Base-by-base conservation (phyloP, 2,797 vertebrate genomes). In the Dallia pectoralis region DNA sequence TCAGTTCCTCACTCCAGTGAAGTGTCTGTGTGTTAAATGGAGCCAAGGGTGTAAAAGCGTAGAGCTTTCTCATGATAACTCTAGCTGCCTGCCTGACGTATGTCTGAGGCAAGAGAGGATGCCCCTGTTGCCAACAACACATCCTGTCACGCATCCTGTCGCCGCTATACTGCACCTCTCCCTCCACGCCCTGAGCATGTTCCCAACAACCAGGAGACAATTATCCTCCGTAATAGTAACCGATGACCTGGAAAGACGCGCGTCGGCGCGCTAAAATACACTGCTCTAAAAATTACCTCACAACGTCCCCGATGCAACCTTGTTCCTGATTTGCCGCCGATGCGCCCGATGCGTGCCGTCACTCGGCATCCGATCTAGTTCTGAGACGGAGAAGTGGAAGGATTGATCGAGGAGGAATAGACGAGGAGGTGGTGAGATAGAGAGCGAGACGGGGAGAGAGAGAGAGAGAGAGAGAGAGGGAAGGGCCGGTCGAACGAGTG, bases 351-450 rank as follows among this genome's bases (percentile, higher is more conserved):
- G 78, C 81, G 85, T 79, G 78, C 81, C 84, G 87, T 88, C 83
- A 85, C 89, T 91, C 87, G 83, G 89, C 84, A 85, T 87, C 76
- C 85, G 86, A 83, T 89, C 84, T 85, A 74, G 82, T 89, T 90
- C 84, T 61, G 61, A 80, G 70, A 77, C 72, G 1, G 59, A 70
- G 75, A 69, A 64, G 67, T 29, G 51, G 49, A n/a, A 25, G 48
- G n/a, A n/a, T n/a, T n/a, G n/a, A n/a, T n/a, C n/a, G n/a, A n/a
- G n/a, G n/a, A n/a, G n/a, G n/a, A n/a, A n/a, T n/a, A n/a, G 74
- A 22, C 29, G 62, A 67, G 19, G 68, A 74, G 12, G 22, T 14
- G 3, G 25, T 2, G 22, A 47, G 40, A 47, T 16, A 62, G 69
- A 68, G 16, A 40, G 22, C 3, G 12, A 25, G 53, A 71, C 2